Evolutionary conservation across 2,797 vertebrate genomes (phyloP).

Genomic region (Chromobotia macracanthus): DNA sequence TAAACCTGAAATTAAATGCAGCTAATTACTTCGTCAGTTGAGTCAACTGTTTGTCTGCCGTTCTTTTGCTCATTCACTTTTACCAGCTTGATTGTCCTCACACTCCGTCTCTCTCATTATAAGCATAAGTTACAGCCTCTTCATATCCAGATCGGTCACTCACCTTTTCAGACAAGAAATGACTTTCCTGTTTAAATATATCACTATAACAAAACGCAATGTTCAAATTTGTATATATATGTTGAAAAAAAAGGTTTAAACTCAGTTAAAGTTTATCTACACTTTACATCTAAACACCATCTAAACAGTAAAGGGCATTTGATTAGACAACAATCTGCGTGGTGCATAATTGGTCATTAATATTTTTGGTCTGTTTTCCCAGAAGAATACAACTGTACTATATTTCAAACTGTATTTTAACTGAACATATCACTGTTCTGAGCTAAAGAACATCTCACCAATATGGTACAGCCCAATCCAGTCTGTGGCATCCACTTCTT

Average conservation of each 20-base stretch:
- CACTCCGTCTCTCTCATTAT: not conserved
- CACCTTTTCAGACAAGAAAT: not conserved
- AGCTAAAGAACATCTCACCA: constrained; percentile 76
- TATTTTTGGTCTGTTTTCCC: too few relatives aligned
- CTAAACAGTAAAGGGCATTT: too few relatives aligned
- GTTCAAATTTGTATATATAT: not conserved
- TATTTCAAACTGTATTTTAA: too few relatives aligned
- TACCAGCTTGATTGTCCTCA: not conserved
- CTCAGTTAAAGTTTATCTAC: not conserved
- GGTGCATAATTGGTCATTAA: too few relatives aligned
- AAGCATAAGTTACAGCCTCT: constrained; percentile 1
- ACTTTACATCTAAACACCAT: too few relatives aligned
- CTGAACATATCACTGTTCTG: not conserved
- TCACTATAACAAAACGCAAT: not conserved
- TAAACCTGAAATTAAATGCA: constrained; percentile 33
- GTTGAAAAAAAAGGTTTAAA: not conserved
- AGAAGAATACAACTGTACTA: too few relatives aligned
- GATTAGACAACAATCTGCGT: too few relatives aligned
- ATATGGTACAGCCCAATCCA: constrained; percentile 98
- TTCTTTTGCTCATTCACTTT: constrained; percentile 22
- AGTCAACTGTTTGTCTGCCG: constrained; percentile 46
- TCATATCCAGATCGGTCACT: not conserved
- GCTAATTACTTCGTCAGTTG: constrained; percentile 38
- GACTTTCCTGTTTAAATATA: not conserved
- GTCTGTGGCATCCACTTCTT: constrained; percentile 96